These are phyloP conservation scores for Cremastobaeus sp. DNA, from an alignment of 2,888 invertebrate genomes.

Conservation along the genomic window DNA sequence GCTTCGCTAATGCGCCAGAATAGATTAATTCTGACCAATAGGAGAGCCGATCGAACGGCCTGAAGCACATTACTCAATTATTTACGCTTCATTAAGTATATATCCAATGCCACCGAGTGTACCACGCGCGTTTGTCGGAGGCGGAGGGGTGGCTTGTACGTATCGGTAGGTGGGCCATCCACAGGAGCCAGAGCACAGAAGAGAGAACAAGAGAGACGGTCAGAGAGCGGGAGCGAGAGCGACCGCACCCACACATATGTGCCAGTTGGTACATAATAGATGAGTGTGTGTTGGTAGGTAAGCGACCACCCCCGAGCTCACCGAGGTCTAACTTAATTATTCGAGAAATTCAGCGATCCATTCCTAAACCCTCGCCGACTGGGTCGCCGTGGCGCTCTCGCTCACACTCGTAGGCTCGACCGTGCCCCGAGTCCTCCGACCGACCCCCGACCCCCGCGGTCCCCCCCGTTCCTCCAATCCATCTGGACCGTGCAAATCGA, in stretches of 20 bases:
- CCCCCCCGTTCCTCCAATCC: conserved; percentile 52
- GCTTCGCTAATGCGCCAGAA: conserved; percentile 77
- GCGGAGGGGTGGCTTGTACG: conserved; percentile 38
- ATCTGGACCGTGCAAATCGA: conserved; percentile 66
- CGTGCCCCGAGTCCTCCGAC: conserved; percentile 4
- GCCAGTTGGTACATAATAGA: conserved; percentile 76
- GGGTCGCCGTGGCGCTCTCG: conserved; percentile 15
- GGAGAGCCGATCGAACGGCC: conserved; percentile 77
- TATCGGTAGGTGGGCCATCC: conserved; percentile 41
- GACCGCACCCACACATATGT: conserved; percentile 60
- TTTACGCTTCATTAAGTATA: conserved; percentile 79
- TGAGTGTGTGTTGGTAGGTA: conserved; percentile 76
- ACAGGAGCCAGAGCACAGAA: conserved; percentile 32
- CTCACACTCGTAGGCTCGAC: conserved; percentile 5
- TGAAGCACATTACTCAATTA: conserved; percentile 79
- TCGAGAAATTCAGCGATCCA: conserved; percentile 78
- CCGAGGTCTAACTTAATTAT: conserved; percentile 78
- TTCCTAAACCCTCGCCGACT: conserved; percentile 52
- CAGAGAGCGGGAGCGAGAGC: conserved; percentile 47
- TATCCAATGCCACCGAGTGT: conserved; percentile 77
- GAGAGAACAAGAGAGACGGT: conserved; percentile 34
- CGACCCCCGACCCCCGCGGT: conserved; percentile 20
- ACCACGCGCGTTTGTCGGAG: conserved; percentile 64
- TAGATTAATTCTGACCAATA: conserved; percentile 79
- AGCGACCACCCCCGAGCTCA: conserved; percentile 73